These are phyloP conservation scores for Julus scandinavius DNA, from an alignment of 2,888 invertebrate species.

Conservation along the genomic window DNA sequence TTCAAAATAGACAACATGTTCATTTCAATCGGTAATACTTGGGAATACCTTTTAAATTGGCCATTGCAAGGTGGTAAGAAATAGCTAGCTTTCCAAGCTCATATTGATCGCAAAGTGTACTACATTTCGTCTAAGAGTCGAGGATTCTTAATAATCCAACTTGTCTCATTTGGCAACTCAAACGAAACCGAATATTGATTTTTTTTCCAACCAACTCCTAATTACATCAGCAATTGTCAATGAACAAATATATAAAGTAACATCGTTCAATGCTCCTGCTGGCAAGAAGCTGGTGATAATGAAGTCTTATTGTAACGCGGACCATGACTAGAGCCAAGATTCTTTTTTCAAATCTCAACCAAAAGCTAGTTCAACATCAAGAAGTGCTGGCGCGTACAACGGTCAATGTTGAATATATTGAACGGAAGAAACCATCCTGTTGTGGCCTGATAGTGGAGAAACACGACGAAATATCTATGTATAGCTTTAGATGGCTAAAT, in stretches of 20 bases:
- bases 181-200: slow-evolving; percentile 46
- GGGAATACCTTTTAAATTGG: background rate
- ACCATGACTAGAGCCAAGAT: slow-evolving; percentile 43
- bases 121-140: background rate
- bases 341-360: background rate
- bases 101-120: background rate
- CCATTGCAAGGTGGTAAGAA: background rate
- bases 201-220: slow-evolving; percentile 37
- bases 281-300: slow-evolving; percentile 43
- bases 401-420: slow-evolving; percentile 41
- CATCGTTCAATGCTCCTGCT: slow-evolving; percentile 17
- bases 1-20: too few species aligned
- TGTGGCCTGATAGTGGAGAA: background rate
- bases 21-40: background rate
- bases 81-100: background rate
- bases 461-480: background rate
- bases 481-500: background rate
- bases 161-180: slow-evolving; percentile 43
- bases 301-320: slow-evolving; percentile 36
- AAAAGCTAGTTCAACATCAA: slow-evolving; percentile 43
- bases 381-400: slow-evolving; percentile 43
- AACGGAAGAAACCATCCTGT: slow-evolving; percentile 30
- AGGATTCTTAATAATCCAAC: slow-evolving; percentile 45
- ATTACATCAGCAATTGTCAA: slow-evolving; percentile 46
- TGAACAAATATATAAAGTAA: slow-evolving; percentile 45